Conservation (phyloP, 2,113 vertebrate genomes). For the Peucedramus taeniatus region DNA sequence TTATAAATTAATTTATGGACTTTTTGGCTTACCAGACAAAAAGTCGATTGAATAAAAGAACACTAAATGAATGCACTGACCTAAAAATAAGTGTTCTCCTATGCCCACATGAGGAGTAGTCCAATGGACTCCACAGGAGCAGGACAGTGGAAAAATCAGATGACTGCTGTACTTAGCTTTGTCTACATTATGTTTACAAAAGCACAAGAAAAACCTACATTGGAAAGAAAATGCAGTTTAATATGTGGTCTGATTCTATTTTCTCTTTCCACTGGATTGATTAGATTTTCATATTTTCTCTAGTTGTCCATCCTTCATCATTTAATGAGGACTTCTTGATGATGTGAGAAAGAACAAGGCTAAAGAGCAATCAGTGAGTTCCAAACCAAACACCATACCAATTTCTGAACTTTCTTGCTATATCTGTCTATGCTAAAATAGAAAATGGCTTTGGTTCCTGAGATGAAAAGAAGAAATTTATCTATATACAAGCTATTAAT, state of each 20-base stretch:
- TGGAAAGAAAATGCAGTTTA: not conserved
- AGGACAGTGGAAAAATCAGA: not conserved
- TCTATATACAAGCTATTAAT: not conserved
- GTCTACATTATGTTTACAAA: not conserved
- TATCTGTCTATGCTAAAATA: not conserved
- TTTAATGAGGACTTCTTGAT: not conserved
- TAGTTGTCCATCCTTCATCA: not conserved
- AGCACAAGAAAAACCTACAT: not conserved
- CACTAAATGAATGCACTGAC: not conserved
- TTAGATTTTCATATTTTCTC: not conserved
- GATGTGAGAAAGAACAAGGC: not conserved
- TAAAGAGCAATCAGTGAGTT: not conserved
- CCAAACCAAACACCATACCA: not conserved
- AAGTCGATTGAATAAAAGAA: not conserved
- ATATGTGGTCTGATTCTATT: not conserved
- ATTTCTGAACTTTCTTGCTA: not conserved
- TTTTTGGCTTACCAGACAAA: not conserved
- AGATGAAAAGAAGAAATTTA: not conserved
- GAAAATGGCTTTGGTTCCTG: not conserved
- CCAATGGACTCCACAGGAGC: not conserved
- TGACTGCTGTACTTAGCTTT: not conserved
- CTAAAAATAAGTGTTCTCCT: not conserved
- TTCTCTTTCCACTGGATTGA: not conserved
- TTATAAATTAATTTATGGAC: not conserved
- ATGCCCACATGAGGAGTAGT: not conserved